Percentiles rank a stretch among this genome's conserved stretches.
Conservation (phyloP, 2,797 vertebrate genomes). For the Poliocrania exsul region DNA sequence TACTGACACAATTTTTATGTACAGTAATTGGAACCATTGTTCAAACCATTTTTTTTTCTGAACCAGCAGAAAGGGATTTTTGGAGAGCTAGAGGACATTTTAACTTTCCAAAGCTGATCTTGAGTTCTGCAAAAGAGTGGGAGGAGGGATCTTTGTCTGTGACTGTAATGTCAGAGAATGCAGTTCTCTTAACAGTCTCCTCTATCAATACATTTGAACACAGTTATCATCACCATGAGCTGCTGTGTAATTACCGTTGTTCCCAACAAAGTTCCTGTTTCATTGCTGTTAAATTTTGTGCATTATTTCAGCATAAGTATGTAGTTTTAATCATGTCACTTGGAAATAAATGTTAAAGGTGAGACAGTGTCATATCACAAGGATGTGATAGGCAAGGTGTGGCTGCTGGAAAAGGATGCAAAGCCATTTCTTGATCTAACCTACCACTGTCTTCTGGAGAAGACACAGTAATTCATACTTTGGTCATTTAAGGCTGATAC, state of each 20-base stretch:
- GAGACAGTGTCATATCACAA: neutral
- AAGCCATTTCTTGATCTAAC: neutral
- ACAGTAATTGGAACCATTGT: neutral
- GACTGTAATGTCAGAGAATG: neutral
- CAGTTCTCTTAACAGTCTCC: neutral
- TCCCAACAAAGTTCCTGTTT: slow-evolving; percentile 28
- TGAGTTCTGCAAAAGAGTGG: neutral
- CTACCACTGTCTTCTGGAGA: neutral
- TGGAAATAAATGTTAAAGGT: neutral
- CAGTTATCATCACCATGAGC: slow-evolving; percentile 11
- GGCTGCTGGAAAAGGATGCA: neutral
- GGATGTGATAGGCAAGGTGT: neutral
- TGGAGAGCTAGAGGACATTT: neutral
- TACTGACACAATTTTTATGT: neutral
- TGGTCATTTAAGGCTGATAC: neutral
- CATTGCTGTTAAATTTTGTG: slow-evolving; percentile 28
- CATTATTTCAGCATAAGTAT: slow-evolving; percentile 4
- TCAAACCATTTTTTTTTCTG: neutral
- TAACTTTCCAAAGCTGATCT: neutral
- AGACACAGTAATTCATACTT: neutral
- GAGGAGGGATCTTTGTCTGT: neutral
- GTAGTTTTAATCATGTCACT: slow-evolving; percentile 6
- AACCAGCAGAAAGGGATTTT: neutral
- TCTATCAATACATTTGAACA: slow-evolving; percentile 1
- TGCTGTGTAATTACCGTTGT: slow-evolving; percentile 8